Evolutionary conservation across 2,113 vertebrate genomes (phyloP), one percentile per base, ranked within the genome.

Genomic region (Lathamus discolor): DNA sequence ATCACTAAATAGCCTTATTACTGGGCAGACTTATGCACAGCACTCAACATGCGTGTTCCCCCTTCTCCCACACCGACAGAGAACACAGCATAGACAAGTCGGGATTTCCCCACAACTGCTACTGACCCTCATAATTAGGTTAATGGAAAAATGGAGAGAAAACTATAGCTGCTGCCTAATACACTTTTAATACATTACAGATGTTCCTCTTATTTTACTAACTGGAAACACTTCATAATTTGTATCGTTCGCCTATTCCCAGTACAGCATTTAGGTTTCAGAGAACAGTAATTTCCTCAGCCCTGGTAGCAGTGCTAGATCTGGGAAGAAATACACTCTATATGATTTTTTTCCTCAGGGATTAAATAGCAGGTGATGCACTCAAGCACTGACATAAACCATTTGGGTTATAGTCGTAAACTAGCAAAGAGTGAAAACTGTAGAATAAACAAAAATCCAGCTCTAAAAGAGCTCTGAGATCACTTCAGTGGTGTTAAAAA

Each of bases 181-280:
- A 8, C 1, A 28, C 20, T 92, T 83, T 28, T 94, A 90, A 92
- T 88, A 23, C 57, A 11, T 72, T 93, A 61, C 90, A 95, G 93
- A 86, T 97, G 92, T 94, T 94, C 16, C 75, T 29, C 17, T 86
- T 86, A 85, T 78, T 94, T 92, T 94, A 81, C 85, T 70, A 17
- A 92, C 61, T 93, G 93, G 76, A 93, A 92, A 81, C 68, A 92
- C 88, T 88, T 96, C 64, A 83, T 92, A 83, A 92, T 86, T 94
- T 83, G 43, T 68, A 23, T 75, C 64, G 64, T 55, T 44, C 20
- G 69, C 35, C 66, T 90, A 31, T 93, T 96, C 93, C 83, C 90
- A 78, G 39, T 67, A 11, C 54, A 78, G 48, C 76, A 80, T 64
- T 93, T 75, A 83, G 14, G 27, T 81, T 61, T 55, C 83, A 68